These are phyloP conservation scores for Lemur catta DNA, from an alignment of 2,797 vertebrate species.

Conservation along the genomic window DNA sequence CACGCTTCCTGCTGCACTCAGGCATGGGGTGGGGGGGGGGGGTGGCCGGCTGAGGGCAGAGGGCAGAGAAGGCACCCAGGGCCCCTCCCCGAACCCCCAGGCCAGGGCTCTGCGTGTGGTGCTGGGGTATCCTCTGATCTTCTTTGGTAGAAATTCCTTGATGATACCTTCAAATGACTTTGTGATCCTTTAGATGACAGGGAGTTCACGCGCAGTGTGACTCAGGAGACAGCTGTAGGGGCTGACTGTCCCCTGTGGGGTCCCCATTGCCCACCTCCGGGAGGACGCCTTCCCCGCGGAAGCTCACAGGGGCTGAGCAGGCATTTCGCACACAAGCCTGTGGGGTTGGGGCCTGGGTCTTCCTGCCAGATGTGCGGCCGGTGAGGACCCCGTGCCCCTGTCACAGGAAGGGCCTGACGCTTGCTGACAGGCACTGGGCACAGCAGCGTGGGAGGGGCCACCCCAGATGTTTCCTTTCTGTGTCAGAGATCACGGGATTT, in stretches of 20 bases:
- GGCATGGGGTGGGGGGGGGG: too few species aligned
- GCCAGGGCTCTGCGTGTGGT: neutral
- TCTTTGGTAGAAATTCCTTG: too few species aligned
- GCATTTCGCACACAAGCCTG: neutral
- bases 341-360: neutral
- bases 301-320: neutral
- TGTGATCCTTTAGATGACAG: neutral
- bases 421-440: neutral
- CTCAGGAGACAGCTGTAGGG: neutral
- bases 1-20: neutral
- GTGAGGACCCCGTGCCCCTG: too few species aligned
- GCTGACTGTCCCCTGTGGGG: neutral
- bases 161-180: neutral
- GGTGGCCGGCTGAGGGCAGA: neutral
- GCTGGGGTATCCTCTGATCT: neutral
- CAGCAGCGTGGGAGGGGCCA: neutral
- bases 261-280: neutral
- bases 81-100: neutral
- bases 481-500: neutral
- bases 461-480: conserved; percentile 21
- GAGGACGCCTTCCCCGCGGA: accelerated
- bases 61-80: neutral
- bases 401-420: neutral
- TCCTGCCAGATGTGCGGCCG: neutral
- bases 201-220: neutral